A percentile compares a stretch with the other conserved stretches of the same genome.
These are phyloP conservation scores for Drosophila meridionalis DNA, from an alignment of 2,888 invertebrate genomes.

Conservation along the genomic window DNA sequence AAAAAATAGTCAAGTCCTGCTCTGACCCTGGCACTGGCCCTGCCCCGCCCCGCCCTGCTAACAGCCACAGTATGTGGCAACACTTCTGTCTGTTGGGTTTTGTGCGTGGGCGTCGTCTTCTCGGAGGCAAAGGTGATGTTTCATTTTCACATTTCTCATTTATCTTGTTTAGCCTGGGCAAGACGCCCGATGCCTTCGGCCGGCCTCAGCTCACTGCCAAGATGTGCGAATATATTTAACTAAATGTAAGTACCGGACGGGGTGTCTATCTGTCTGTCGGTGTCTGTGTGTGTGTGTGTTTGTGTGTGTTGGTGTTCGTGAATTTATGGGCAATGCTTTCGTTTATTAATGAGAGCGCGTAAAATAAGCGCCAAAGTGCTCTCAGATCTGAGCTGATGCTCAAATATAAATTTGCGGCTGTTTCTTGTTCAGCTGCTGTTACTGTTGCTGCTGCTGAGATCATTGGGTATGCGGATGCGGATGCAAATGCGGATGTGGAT, in stretches of 20 bases:
- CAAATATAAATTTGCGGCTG: constrained; percentile 53
- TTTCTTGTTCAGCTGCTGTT: constrained; percentile 24
- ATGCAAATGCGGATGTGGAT: constrained; percentile 16
- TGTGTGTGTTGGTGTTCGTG: constrained; percentile 15
- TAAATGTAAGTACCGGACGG: constrained; percentile 53
- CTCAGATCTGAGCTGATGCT: constrained; percentile 20
- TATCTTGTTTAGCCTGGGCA: constrained; percentile 81
- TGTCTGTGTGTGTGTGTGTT: constrained; percentile 14
- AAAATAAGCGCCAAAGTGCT: constrained; percentile 40
- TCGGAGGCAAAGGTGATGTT: constrained; percentile 80
- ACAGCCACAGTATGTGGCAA: constrained; percentile 56
- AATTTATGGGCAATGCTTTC: constrained; percentile 69
- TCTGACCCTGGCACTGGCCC: constrained; percentile 34
- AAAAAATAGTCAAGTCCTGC: constrained; percentile 57
- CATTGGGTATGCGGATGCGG: constrained; percentile 6
- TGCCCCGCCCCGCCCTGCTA: constrained; percentile 42
- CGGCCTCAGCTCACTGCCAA: constrained; percentile 21
- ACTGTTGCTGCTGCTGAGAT: constrained; percentile 27
- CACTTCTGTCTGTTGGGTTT: constrained; percentile 29
- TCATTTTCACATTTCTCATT: constrained; percentile 84
- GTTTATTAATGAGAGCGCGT: constrained; percentile 72
- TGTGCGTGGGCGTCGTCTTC: constrained; percentile 44
- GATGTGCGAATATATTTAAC: constrained; percentile 45
- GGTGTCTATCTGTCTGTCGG: constrained; percentile 10
- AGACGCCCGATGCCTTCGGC: constrained; percentile 34